phyloP scores from a whole-genome alignment of 2,113 vertebrate genomes.

The Anarrhichthys ocellatus region DNA sequence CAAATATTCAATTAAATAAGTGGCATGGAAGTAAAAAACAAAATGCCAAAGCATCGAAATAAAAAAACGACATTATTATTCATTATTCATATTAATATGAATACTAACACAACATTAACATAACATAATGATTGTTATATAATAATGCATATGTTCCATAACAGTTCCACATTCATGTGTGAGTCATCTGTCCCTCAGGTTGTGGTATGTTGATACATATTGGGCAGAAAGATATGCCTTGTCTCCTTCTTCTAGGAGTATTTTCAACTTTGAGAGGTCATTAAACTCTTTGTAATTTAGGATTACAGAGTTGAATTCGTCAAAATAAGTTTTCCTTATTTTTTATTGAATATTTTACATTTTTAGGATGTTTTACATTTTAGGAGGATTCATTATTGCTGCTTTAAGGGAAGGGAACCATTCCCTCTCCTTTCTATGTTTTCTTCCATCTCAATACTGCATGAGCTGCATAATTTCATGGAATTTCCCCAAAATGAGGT shows the following conservation, averaged over 20 bases:
- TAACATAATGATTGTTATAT: not conserved
- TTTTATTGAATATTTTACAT: not conserved
- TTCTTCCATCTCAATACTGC: constrained; percentile 3
- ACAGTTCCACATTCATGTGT: not conserved
- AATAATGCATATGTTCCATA: not conserved
- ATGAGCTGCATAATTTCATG: constrained; percentile 12
- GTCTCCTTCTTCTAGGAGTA: not conserved
- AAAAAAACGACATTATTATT: not conserved
- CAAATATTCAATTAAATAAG: not conserved
- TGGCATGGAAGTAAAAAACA: not conserved
- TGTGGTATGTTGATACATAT: not conserved
- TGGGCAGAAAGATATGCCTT: not conserved
- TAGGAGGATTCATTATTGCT: not conserved
- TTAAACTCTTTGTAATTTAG: not conserved
- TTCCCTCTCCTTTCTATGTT: not conserved
- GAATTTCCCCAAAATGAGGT: constrained; percentile 48
- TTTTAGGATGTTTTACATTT: not conserved
- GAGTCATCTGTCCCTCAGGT: not conserved
- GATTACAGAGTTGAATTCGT: not conserved
- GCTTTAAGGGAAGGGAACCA: not conserved
- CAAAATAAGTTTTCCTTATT: not conserved
- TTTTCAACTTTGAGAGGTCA: not conserved
- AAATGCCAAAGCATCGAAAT: too few relatives aligned
- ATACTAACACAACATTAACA: not conserved
- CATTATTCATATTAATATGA: not conserved